phyloP scores from a whole-genome alignment of 2,113 vertebrate species.

The Talpa occidentalis region DNA sequence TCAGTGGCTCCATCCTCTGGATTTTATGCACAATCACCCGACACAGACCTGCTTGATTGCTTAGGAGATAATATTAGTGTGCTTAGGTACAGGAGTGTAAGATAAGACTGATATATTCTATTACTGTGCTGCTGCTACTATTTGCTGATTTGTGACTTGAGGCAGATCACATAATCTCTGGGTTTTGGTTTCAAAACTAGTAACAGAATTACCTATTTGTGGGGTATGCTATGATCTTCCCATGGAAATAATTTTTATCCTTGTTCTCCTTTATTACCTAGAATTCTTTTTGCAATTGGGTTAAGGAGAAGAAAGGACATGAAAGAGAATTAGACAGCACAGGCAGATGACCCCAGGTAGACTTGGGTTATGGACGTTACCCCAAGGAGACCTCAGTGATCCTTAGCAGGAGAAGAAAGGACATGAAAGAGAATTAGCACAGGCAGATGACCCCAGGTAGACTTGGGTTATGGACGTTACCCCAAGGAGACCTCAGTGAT shows the following conservation, averaged over 20 bases:
- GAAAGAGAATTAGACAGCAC: background rate
- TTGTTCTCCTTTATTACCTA: conserved; percentile 19
- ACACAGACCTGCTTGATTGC: background rate
- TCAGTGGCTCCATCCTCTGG: conserved; percentile 12
- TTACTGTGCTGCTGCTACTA: background rate
- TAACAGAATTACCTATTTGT: conserved; percentile 10
- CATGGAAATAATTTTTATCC: conserved; percentile 35
- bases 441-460: background rate
- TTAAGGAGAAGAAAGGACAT: background rate
- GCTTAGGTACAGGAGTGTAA: background rate
- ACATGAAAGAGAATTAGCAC: background rate
- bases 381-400: background rate
- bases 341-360: background rate
- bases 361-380: background rate
- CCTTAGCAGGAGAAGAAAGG: background rate
- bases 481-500: background rate
- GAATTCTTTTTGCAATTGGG: conserved; percentile 7
- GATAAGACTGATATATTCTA: background rate
- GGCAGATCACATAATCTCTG: background rate
- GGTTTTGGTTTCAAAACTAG: conserved; percentile 48
- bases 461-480: background rate
- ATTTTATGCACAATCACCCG: background rate
- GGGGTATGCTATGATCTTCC: background rate
- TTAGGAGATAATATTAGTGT: background rate
- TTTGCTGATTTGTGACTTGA: conserved; percentile 39